Evolutionary conservation across 2,797 vertebrate species (phyloP), one percentile per base, ranked within the genome.

Genomic region (Sciurus carolinensis): DNA sequence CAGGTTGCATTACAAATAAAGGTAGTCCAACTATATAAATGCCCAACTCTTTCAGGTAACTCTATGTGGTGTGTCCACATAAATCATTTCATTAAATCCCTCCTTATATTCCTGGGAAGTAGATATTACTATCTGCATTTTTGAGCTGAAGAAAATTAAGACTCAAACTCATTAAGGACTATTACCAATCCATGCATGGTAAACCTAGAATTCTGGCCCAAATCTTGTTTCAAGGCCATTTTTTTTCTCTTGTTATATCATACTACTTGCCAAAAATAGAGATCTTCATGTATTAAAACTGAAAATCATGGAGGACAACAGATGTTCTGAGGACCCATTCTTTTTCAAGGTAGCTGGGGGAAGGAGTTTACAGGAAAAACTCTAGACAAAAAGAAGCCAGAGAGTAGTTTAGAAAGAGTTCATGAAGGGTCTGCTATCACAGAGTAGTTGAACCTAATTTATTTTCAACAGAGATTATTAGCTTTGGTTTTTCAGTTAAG

Each of bases 391-490:
- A 71, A 47, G 22, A 69, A 90, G 67, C 39, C 67, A 62, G 33
- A 62, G 47, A 36, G n/a, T 77, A 87, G 47, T 4, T 64, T 83
- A 87, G 62, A 8, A 67, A 67, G 18, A 92, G 36, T 3, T 52
- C 59, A 22, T 52, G 33, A 66, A 94, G 17, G 11, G 52, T 26
- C 10, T 1, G 2, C 69, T 82, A 75, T 20, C 18, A 62, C 44
- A 85, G 13, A 62, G 54, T 88, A 80, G 67, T 44, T 93, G 36
- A 91, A 79, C n/a, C 42, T 76, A 44, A 87, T 76, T 84, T 20
- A 69, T n/a, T 92, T 91, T 80, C 39, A 82, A 33, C 72, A 82
- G 33, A 86, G 26, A 88, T 2, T 47, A 66, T 95, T 87, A 42
- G 3, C 0, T 87, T 17, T 44, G 7, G 11, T 76, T 85, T 94